Base-by-base conservation (phyloP, 2,797 vertebrate species). In the Ctenopoma kingsleyae region DNA sequence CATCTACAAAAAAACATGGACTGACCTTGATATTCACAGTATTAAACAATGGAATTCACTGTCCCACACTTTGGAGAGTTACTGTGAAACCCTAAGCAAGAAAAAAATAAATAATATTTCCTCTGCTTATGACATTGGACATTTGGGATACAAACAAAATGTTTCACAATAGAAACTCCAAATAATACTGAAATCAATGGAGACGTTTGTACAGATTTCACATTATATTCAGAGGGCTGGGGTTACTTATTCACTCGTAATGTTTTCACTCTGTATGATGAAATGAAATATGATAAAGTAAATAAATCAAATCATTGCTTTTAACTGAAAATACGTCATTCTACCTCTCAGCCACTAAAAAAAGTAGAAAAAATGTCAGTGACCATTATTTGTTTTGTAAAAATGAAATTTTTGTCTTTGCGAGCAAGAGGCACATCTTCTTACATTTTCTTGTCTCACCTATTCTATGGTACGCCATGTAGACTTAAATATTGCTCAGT, bases 281-380 rank as follows among this genome's bases (percentile, higher is more conserved):
- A 89, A 82, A 87, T 87, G 81, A 40, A 40, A 85, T 87, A 88
- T 87, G 85, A 89, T 92, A 86, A 91, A 91, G 70, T 82, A 87
- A 82, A 90, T 72, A 76, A 46, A 87, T 82, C 81, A 87, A 90
- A 87, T 85, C 86, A 86, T 90, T 87, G 91, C 80, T 67, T 87
- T 88, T 78, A 73, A 85, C 89, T 87, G 85, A 90, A 91, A 93
- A 91, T 90, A 86, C 91, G 85, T 90, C 84, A 95, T 94, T 86
- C 96, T 97, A 97, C 97, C 97, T 98, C 97, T 96, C 90, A 91
- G 91, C 89, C 90, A 86, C 22, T 92, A 84, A 88, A 91, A 75
- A 90, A 81, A 79, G 76, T 78, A 76, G 67, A 88, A 87, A 85
- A 90, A 90, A 87, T 89, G 84, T 88, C 86, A 89, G 91, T 90